A percentile compares a stretch with the other conserved stretches of the same genome.
Evolutionary conservation across 23 tunicate species (phyloP).

Genomic region (Oikopleura dioica): DNA sequence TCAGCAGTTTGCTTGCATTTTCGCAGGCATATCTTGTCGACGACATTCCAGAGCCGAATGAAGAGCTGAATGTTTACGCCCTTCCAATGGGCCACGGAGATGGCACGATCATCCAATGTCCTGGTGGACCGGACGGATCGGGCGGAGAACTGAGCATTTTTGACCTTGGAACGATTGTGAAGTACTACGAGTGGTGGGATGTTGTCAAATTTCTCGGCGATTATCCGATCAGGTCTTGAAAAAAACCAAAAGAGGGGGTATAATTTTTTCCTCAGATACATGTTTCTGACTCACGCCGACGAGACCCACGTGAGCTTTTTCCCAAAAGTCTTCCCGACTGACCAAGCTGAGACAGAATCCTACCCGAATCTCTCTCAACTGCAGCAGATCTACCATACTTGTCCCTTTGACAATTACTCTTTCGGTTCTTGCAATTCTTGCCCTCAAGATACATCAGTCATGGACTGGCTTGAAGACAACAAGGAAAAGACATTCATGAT

Average conservation of each 20-base stretch:
- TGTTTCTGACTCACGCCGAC: background rate
- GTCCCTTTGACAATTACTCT: background rate
- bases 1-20: no score
- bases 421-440: no score
- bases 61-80: background rate
- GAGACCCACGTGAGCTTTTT: background rate
- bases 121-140: background rate
- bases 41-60: background rate
- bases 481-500: background rate
- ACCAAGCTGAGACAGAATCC: background rate
- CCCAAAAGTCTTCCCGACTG: background rate
- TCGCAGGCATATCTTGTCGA: no score
- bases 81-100: slow-evolving; percentile 1
- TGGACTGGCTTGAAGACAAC: background rate
- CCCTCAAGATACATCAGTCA: no score
- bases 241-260: background rate
- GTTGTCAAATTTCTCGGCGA: background rate
- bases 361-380: background rate
- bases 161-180: background rate
- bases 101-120: background rate
- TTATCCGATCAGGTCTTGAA: background rate
- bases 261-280: background rate
- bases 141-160: background rate
- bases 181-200: background rate
- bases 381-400: background rate